Conservation (phyloP, 2,797 vertebrate species). For the Trachurus trachurus region DNA sequence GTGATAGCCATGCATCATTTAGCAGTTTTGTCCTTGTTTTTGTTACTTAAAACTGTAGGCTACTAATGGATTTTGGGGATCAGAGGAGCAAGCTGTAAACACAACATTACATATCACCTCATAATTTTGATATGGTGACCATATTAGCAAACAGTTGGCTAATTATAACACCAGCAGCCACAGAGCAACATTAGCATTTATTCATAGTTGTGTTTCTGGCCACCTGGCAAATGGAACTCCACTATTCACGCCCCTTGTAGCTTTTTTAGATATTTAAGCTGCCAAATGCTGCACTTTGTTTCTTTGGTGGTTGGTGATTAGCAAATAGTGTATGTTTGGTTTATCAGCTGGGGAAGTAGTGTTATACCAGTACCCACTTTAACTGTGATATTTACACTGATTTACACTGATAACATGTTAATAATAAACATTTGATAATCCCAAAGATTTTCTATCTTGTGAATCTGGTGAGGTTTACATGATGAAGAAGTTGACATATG, state of each 20-base stretch:
- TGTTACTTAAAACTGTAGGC: not conserved
- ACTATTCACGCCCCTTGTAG: not conserved
- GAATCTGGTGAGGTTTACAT: not conserved
- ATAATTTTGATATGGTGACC: not conserved
- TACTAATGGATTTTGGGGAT: not conserved
- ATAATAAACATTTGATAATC: too few species aligned
- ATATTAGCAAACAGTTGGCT: slow-evolving; percentile 18
- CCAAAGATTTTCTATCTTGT: not conserved
- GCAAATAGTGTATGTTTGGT: not conserved
- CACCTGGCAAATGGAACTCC: not conserved
- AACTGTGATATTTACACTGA: too few species aligned
- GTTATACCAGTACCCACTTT: too few species aligned
- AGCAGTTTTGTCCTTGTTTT: not conserved
- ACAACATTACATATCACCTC: not conserved
- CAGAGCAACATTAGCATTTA: slow-evolving; percentile 8
- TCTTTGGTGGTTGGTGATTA: not conserved
- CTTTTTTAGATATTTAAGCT: not conserved
- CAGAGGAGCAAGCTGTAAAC: not conserved
- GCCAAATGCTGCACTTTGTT: not conserved
- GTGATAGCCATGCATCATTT: not conserved
- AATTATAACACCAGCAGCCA: slow-evolving; percentile 14
- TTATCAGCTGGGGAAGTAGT: not conserved
- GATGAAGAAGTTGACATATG: not conserved
- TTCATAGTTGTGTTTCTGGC: slow-evolving; percentile 11
- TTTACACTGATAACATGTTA: too few species aligned